Percentiles rank a stretch among this genome's conserved stretches.
These are phyloP conservation scores for Melanotaenia boesemani DNA, from an alignment of 2,797 vertebrate genomes.

Conservation along the genomic window DNA sequence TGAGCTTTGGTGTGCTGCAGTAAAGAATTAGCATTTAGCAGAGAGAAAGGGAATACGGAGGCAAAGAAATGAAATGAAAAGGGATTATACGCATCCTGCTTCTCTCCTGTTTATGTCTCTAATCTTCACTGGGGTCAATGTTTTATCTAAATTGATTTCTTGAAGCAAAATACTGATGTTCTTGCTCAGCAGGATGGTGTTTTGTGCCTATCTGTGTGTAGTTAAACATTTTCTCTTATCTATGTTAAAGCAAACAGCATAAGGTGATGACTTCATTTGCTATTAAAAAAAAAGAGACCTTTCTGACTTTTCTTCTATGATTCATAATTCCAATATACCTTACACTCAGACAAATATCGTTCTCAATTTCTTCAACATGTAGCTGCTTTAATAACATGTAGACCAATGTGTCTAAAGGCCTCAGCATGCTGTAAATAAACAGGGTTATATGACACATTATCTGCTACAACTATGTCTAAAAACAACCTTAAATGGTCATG, in stretches of 20 bases:
- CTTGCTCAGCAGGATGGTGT: constrained; percentile 35
- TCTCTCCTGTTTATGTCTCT: constrained; percentile 75
- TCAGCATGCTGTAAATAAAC: not conserved
- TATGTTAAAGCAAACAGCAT: constrained; percentile 32
- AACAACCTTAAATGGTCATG: not conserved
- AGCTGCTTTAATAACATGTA: not conserved
- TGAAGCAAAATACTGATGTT: constrained; percentile 66
- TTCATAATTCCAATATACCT: not conserved
- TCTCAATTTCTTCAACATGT: not conserved
- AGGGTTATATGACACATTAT: not conserved
- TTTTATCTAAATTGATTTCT: constrained; percentile 82
- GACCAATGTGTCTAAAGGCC: not conserved
- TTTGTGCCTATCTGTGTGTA: constrained; percentile 40
- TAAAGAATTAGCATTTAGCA: constrained; percentile 78
- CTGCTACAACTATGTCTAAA: not conserved
- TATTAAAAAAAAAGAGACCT: constrained; percentile 21
- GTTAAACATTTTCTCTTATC: constrained; percentile 59
- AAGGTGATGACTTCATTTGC: constrained; percentile 58
- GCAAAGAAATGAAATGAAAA: constrained; percentile 74
- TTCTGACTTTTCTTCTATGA: constrained; percentile 11
- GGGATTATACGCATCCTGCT: constrained; percentile 77
- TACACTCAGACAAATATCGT: too few relatives aligned
- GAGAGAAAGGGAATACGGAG: constrained; percentile 62
- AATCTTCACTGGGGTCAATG: constrained; percentile 80
- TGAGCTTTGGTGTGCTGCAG: constrained; percentile 68